A percentile compares a stretch with the other conserved stretches of the same genome.
phyloP scores from a whole-genome alignment of 2,797 vertebrate species.

The Staurois parvus region DNA sequence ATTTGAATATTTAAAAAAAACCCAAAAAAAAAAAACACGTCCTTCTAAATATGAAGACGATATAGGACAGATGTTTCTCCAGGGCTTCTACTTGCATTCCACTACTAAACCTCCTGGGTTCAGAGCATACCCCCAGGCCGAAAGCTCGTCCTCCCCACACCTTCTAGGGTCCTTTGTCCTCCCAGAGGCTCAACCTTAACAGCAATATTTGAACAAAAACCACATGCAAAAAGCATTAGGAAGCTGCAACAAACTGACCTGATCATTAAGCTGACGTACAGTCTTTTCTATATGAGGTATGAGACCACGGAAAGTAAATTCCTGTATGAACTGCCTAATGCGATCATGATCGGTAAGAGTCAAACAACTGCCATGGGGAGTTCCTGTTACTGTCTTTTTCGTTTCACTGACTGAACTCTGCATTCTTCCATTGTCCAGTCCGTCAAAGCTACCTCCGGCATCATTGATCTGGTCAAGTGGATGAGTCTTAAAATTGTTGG shows the following conservation, averaged over 20 bases:
- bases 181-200: no score
- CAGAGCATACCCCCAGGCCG: no score
- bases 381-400: conserved; percentile 77
- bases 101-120: no score
- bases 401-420: conserved; percentile 69
- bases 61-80: no score
- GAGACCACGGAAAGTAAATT: conserved; percentile 96
- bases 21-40: no score
- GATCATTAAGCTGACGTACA: conserved; percentile 97
- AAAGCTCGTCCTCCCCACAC: no score
- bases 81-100: no score
- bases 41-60: no score
- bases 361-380: conserved; percentile 86
- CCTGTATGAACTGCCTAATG: conserved; percentile 96
- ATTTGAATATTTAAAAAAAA: no score
- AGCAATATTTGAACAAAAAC: not conserved
- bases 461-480: conserved; percentile 82
- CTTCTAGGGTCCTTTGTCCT: no score
- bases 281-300: conserved; percentile 97
- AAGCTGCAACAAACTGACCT: conserved; percentile 77
- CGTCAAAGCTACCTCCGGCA: conserved; percentile 71
- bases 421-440: conserved; percentile 71
- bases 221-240: not conserved
- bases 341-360: conserved; percentile 95
- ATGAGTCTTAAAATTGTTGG: conserved; percentile 81